A percentile compares a stretch with the other conserved stretches of the same genome.
Conservation (phyloP, 2,797 vertebrate genomes). For the Nyctalus aviator region DNA sequence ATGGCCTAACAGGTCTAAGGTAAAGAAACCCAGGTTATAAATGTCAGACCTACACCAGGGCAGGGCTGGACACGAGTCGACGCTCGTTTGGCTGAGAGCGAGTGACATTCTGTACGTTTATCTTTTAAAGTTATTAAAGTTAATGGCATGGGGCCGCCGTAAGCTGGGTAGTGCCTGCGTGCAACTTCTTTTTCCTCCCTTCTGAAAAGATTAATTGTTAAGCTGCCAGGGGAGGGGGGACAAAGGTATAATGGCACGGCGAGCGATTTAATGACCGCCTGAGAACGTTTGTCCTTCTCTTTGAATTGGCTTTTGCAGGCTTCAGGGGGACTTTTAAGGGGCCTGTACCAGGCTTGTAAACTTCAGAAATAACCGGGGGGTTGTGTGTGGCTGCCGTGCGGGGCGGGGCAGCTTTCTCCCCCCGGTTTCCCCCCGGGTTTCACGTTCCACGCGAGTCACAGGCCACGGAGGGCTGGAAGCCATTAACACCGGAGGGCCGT, state of each 20-base stretch:
- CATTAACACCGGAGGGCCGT: constrained; percentile 67
- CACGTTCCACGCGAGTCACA: constrained; percentile 56
- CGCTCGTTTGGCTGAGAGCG: constrained; percentile 51
- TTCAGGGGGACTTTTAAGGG: constrained; percentile 74
- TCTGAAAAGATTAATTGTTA: constrained; percentile 81
- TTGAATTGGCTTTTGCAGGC: constrained; percentile 82
- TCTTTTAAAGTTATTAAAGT: constrained; percentile 78
- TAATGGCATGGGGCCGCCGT: constrained; percentile 54
- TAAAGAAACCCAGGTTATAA: constrained; percentile 44
- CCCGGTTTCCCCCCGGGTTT: constrained; percentile 60
- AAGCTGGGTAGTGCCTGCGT: constrained; percentile 56
- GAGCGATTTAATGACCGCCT: constrained; percentile 74
- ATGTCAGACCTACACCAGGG: constrained; percentile 45
- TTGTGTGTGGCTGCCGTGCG: constrained; percentile 53
- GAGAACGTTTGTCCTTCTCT: constrained; percentile 79
- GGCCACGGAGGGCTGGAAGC: constrained; percentile 72
- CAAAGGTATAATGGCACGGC: constrained; percentile 72
- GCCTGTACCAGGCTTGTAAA: constrained; percentile 74
- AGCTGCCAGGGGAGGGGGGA: constrained; percentile 70
- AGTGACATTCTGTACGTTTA: constrained; percentile 71
- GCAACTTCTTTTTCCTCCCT: constrained; percentile 72
- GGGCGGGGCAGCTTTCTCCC: constrained; percentile 64
- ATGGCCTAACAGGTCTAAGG: constrained; percentile 52
- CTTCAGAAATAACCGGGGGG: constrained; percentile 80
- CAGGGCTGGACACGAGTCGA: neutral